Evolutionary conservation across 2,888 invertebrate species (phyloP).

Genomic region (Anagyrus pseudococci): DNA sequence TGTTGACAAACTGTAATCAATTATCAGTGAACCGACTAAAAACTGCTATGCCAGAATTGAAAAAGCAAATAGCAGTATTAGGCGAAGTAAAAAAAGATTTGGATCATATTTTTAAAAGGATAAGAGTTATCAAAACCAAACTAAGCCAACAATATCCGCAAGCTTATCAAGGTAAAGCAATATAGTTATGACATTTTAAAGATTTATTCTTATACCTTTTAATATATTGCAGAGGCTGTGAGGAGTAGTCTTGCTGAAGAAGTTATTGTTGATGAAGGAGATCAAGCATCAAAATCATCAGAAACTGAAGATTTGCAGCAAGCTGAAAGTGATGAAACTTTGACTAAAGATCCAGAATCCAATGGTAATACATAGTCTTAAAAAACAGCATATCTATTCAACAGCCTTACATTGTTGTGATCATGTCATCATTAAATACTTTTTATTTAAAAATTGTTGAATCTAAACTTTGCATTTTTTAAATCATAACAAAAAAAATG

Average conservation of each 20-base stretch:
- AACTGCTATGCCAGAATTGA: slow-evolving; percentile 86
- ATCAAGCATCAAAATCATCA: slow-evolving; percentile 43
- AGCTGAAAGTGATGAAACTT: slow-evolving; percentile 38
- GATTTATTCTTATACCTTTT: slow-evolving; percentile 1
- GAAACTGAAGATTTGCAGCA: slow-evolving; percentile 51
- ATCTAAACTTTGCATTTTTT: too few relatives aligned
- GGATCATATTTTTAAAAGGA: slow-evolving; percentile 92
- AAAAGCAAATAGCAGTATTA: slow-evolving; percentile 85
- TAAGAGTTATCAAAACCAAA: slow-evolving; percentile 83
- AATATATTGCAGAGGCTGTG: slow-evolving; percentile 52
- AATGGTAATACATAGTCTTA: slow-evolving; percentile 57
- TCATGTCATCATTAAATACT: too few relatives aligned
- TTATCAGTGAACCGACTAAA: slow-evolving; percentile 88
- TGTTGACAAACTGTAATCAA: slow-evolving; percentile 96
- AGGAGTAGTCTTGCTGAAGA: slow-evolving; percentile 59
- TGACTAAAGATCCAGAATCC: slow-evolving; percentile 56
- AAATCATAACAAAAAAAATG: too few relatives aligned
- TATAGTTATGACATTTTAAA: not conserved
- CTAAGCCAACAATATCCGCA: slow-evolving; percentile 67
- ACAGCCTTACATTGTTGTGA: slow-evolving; percentile 18
- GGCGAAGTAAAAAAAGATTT: slow-evolving; percentile 93
- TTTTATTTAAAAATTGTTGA: too few relatives aligned
- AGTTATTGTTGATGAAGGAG: slow-evolving; percentile 57
- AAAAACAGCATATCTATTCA: slow-evolving; percentile 46
- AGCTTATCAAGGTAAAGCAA: slow-evolving; percentile 56